Evolutionary conservation across 1,140 invertebrate genomes (phyloP), one percentile per base, ranked within the genome.

Genomic region (Micrasema minimum): DNA sequence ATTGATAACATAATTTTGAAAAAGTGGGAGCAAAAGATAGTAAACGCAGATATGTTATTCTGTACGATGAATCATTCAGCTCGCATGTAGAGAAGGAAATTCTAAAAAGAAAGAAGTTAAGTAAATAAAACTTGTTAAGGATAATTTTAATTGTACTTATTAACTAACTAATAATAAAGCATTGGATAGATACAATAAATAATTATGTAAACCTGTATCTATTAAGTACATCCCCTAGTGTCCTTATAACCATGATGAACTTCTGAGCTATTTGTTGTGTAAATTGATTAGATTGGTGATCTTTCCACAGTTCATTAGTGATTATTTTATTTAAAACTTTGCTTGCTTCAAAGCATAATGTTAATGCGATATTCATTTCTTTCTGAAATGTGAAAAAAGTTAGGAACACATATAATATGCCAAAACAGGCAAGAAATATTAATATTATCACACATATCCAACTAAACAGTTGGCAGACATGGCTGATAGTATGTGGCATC

Each of bases 151-250:
- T n/a, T 43, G 12, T 6, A 1, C 14, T 2, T 12, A 41, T 41
- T 10, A 12, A 1, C 38, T 1, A 43, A 1, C 12, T 48, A 48
- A 9, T 14, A 16, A 48, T 9, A 9, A 2, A 2, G 7, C 46
- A 48, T 2, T 48, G 16, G 7, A 3, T 48, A 14, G 2, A 16
- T 14, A 16, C 46, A 48, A 48, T 38, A 1, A 38, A 38, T 1
- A n/a, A 61, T 38, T 38, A 38, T 12, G 2, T 48, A 38, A 61
- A 86, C 85, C 82, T 82, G 64, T 83, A 86, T 77, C 85, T 82
- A 57, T 81, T 79, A 20, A 88, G 77, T 26, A 85, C 76, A 59
- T 86, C 85, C 16, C 74, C 74, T 46, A 67, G 67, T 16, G 50
- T 53, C 23, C 74, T 72, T 11, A 75, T 35, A 22, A 75, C 11